Percentiles rank a stretch among this genome's conserved stretches.
Evolutionary conservation across 2,797 vertebrate species (phyloP).

Genomic region (Mus minutoides): DNA sequence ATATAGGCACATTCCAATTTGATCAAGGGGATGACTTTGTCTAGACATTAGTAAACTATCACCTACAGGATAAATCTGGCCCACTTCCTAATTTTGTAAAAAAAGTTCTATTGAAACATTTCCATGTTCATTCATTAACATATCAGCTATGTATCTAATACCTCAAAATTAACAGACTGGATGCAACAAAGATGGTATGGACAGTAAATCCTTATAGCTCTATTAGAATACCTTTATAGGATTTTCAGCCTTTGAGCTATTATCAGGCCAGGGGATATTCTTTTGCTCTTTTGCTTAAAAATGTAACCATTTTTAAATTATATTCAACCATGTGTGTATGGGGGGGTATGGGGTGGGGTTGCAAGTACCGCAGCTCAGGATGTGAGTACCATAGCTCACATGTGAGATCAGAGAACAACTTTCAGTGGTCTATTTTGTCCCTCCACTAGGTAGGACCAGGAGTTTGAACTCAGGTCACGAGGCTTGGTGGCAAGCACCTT

Average conservation of each 20-base stretch:
- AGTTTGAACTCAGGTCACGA: neutral
- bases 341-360: neutral
- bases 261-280: neutral
- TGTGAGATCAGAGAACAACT: neutral
- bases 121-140: neutral
- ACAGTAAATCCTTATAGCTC: neutral
- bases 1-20: neutral
- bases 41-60: neutral
- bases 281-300: constrained; percentile 23
- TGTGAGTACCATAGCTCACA: neutral
- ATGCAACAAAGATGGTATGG: neutral
- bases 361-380: neutral
- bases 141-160: neutral
- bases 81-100: constrained; percentile 6
- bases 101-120: constrained; percentile 41
- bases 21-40: neutral
- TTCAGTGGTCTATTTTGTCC: neutral
- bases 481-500: neutral
- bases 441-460: too few species aligned
- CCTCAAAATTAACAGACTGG: neutral
- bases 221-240: constrained; percentile 4
- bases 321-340: neutral
- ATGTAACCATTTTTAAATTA: neutral
- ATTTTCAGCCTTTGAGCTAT: neutral
- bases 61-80: neutral